A percentile compares a stretch with the other conserved stretches of the same genome.
These are phyloP conservation scores for Lutjanus campechanus DNA, from an alignment of 2,797 vertebrate genomes.

Conservation along the genomic window DNA sequence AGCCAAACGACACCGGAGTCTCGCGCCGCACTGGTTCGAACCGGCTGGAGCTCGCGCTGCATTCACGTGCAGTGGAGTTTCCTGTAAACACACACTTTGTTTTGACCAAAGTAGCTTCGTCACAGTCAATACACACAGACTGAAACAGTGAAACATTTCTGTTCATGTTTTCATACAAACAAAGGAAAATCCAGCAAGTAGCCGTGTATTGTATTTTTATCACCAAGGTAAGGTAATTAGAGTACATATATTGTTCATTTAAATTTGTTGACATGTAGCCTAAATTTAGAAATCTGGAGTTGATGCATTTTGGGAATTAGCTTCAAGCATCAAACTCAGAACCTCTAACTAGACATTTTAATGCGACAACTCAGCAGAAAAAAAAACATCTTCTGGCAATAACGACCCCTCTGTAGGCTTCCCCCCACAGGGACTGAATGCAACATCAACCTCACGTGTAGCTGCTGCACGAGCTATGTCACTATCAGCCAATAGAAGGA, in stretches of 20 bases:
- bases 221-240: not conserved
- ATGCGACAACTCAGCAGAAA: not conserved
- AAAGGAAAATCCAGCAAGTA: not conserved
- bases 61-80: conserved; percentile 45
- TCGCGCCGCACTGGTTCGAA: conserved; percentile 87
- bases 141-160: rapidly evolving
- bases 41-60: conserved; percentile 82
- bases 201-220: not conserved
- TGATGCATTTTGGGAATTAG: rapidly evolving
- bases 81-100: not conserved
- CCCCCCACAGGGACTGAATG: conserved; percentile 15
- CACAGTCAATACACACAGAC: not conserved
- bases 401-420: not conserved
- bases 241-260: not conserved
- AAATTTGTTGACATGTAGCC: not conserved
- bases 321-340: rapidly evolving
- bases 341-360: rapidly evolving
- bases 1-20: conserved; percentile 27
- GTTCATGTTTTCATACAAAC: not conserved
- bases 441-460: conserved; percentile 80
- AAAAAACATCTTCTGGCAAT: not conserved
- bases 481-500: conserved; percentile 72
- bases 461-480: conserved; percentile 59
- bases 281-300: not conserved
- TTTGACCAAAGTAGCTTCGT: not conserved